Evolutionary conservation across 1,140 invertebrate genomes (phyloP), one percentile per base, ranked within the genome.

Genomic region (Lutraria rhynchaena): DNA sequence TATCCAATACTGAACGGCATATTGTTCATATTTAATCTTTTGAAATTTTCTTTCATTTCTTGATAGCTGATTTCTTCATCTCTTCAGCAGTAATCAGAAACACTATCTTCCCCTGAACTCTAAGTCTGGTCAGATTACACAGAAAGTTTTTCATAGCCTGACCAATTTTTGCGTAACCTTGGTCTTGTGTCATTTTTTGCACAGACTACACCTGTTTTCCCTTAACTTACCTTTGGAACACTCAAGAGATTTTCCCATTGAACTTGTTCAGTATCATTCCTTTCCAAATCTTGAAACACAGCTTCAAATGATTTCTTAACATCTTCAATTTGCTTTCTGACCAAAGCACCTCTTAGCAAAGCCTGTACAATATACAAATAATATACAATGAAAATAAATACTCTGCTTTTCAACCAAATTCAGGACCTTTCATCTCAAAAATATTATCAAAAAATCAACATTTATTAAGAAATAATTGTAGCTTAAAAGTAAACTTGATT

Each of bases 251-350:
- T 44, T 24, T 44, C n/a, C 73, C 55, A 75, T 11, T 51, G 41
- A 13, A 61, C 24, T 19, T 7, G 0, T 1, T 29, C 2, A 24
- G 22, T 22, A 2, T 19, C 11, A n/a, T 60, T 75, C 31, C 33
- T 49, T 19, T 75, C 73, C 15, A 61, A 5, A 3, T 63, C 58
- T 27, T 19, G 4, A 31, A 60, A 51, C 15, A 53, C 7, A n/a
- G 57, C 58, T 31, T 75, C 73, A 61, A 55, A 75, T 19, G 73
- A 0, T 49, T 49, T n/a, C 27, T 51, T 75, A 7, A 75, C 73
- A 46, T 75, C 73, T 35, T 51, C 31, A 29, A 75, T 29, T 55
- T 35, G 33, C 49, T 75, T 75, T 75, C 73, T 75, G 0, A 75
- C 58, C 19, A 75, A 49, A 15, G 44, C 27, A n/a, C 73, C 73